These are phyloP conservation scores for Cydia splendana DNA, from an alignment of 1,140 invertebrate species.

Conservation along the genomic window DNA sequence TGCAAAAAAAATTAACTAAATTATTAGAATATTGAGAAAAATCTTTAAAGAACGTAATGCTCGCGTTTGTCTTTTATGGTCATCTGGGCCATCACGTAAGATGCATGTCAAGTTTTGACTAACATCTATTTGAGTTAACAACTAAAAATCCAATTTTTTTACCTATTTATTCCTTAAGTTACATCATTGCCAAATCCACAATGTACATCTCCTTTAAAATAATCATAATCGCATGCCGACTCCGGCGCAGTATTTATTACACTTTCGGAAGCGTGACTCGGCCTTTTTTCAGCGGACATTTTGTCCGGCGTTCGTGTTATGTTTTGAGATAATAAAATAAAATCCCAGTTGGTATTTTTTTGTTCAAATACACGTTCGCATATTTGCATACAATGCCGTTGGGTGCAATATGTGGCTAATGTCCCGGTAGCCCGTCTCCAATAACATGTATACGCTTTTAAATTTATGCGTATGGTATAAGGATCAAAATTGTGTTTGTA, in stretches of 20 bases:
- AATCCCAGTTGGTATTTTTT: slow-evolving; percentile 53
- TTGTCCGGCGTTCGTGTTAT: slow-evolving; percentile 57
- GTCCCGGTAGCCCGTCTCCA: slow-evolving; percentile 34
- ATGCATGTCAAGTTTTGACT: no score
- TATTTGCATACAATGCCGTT: slow-evolving; percentile 68
- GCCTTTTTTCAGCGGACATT: slow-evolving; percentile 40
- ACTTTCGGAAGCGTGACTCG: slow-evolving; percentile 25
- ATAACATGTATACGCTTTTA: neutral
- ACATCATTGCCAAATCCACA: neutral
- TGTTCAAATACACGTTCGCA: slow-evolving; percentile 58
- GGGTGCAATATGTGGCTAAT: slow-evolving; percentile 71
- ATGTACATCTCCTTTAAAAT: neutral
- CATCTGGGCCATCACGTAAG: no score
- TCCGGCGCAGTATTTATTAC: slow-evolving; percentile 11
- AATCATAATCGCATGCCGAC: slow-evolving; percentile 5
- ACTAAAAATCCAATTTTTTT: no score
- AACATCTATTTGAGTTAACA: no score
- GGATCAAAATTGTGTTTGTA: neutral
- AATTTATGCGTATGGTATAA: neutral
- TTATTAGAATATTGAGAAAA: no score
- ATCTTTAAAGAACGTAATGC: no score
- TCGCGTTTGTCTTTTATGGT: no score
- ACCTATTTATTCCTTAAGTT: no score
- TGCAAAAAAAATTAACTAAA: no score
- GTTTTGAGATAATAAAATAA: slow-evolving; percentile 65